Evolutionary conservation across 2,797 vertebrate species (phyloP), one percentile per base, ranked within the genome.

Genomic region (Fistularia commersonii): DNA sequence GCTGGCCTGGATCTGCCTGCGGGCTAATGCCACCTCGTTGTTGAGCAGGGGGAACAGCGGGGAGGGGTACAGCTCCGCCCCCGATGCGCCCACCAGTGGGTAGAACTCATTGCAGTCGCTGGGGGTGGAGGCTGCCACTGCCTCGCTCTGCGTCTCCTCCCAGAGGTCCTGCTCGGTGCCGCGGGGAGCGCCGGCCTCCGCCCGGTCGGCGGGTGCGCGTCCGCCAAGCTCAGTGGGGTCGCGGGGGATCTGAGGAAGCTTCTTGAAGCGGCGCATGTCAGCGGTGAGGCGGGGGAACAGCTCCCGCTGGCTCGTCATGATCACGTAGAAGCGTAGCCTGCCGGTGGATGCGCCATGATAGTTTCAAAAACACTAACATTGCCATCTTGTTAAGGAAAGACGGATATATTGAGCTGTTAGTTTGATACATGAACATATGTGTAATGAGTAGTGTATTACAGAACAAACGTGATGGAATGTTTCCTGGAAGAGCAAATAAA

Each of bases 271-370:
- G 0, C 92, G 89, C 94, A 98, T 93, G 68, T 99, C 97, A 0
- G 94, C 94, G 0, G 96, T 98, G 68, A 99, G 92, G 42, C 95
- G 91, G 0, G 97, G 97, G 45, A 99, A 99, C 10, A 98, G 91
- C 81, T 99, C 97, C 49, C 96, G 89, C 80, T 98, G 96, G 80
- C 96, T 99, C 0, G 97, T 98, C 93, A 99, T 98, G 78, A 99
- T 93, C 72, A 99, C 93, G 0, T 95, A 98, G 83, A 95, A 99
- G 49, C 89, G 90, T 13, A 99, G 72, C 83, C 97, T 99, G 55
- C 45, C n/a, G n/a, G n/a, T n/a, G n/a, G n/a, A n/a, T n/a, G n/a
- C n/a, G n/a, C n/a, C n/a, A n/a, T n/a, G n/a, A n/a, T n/a, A n/a
- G n/a, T n/a, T n/a, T n/a, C n/a, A n/a, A n/a, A n/a, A n/a, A 46